These are phyloP conservation scores for Microcebus tavaratra DNA, from an alignment of 2,113 vertebrate genomes.

Conservation along the genomic window DNA sequence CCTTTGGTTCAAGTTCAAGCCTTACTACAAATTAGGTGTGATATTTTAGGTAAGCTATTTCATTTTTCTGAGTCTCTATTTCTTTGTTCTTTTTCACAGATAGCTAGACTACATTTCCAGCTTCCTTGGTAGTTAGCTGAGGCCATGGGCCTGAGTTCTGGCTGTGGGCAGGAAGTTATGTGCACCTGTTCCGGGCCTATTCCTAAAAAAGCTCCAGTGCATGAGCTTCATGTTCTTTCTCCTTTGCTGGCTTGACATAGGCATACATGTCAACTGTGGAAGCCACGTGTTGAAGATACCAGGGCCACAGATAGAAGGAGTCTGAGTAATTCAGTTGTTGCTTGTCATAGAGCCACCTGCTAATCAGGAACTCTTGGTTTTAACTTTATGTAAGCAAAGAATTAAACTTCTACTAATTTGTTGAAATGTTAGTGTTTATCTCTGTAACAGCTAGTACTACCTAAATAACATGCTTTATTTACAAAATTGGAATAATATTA, in stretches of 20 bases:
- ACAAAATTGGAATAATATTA: not conserved
- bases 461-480: not conserved
- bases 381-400: not conserved
- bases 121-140: not conserved
- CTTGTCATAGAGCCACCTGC: not conserved
- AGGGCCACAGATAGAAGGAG: not conserved
- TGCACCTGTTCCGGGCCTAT: not conserved
- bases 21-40: too few relatives aligned
- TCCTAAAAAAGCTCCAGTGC: not conserved
- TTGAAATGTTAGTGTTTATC: not conserved
- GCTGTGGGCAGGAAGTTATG: not conserved
- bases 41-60: not conserved
- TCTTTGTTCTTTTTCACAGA: not conserved
- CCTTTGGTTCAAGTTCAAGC: not conserved
- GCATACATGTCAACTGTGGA: not conserved
- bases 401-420: not conserved
- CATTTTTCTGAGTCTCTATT: not conserved
- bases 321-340: not conserved
- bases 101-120: not conserved
- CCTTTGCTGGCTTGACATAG: not conserved
- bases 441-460: not conserved
- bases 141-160: not conserved
- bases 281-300: not conserved
- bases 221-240: not conserved
- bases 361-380: not conserved